Evolutionary conservation across 92 coral and sea anemone species (phyloP).

Genomic region (Heteractis magnifica): DNA sequence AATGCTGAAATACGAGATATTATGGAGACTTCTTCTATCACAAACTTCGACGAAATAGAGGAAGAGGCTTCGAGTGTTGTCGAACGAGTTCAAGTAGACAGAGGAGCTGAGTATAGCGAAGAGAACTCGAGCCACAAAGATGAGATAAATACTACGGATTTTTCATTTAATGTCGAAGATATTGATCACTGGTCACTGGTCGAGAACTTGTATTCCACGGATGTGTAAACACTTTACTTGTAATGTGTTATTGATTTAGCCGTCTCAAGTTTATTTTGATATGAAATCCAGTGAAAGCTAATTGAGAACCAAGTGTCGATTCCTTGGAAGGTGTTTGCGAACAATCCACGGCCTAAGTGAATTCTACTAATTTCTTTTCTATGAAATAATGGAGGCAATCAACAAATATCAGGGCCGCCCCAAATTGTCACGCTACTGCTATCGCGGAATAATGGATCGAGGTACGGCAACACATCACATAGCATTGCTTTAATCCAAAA

Average conservation of each 20-base stretch:
- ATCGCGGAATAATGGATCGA: not conserved
- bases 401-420: slow-evolving; percentile 22
- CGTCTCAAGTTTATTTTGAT: slow-evolving; percentile 18
- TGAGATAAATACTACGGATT: slow-evolving; percentile 20
- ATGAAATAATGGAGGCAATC: slow-evolving; percentile 20
- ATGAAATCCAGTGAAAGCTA: slow-evolving; percentile 18
- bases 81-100: slow-evolving; percentile 22
- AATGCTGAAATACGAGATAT: slow-evolving; percentile 44
- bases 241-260: slow-evolving; percentile 19
- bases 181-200: slow-evolving; percentile 36
- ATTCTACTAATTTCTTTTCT: slow-evolving; percentile 13
- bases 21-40: slow-evolving; percentile 39
- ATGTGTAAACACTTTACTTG: slow-evolving; percentile 25
- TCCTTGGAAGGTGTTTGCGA: slow-evolving; percentile 1
- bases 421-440: slow-evolving; percentile 16
- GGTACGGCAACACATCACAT: not conserved
- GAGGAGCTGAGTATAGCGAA: slow-evolving; percentile 18
- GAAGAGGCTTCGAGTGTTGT: slow-evolving; percentile 30
- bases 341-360: slow-evolving; percentile 16
- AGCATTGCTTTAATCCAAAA: not conserved
- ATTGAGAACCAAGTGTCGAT: not conserved
- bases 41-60: slow-evolving; percentile 30
- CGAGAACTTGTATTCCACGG: slow-evolving; percentile 32
- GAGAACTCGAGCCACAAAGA: slow-evolving; percentile 14
- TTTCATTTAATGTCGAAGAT: slow-evolving; percentile 36